Base-by-base conservation (phyloP, 2,888 invertebrate species). In the Ellobium chinense region DNA sequence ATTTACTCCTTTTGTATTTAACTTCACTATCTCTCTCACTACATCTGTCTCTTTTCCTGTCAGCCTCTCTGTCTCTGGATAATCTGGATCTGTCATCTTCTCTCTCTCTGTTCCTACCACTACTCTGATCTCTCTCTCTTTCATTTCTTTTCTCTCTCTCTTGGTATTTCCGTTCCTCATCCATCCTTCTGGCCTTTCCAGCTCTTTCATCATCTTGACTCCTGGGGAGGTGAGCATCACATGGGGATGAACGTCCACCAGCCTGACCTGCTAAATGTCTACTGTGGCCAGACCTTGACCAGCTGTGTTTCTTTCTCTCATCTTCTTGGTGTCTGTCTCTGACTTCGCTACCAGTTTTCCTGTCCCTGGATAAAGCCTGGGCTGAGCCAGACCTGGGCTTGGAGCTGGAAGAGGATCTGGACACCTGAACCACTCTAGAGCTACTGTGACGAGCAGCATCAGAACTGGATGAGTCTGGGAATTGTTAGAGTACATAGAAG, bases 21-120 rank as follows among this genome's bases (percentile, higher is more conserved):
- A 27, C 21, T n/a, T 60, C 70, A 27, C 58, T 29, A 7, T 14
- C 4, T 62, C 29, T n/a, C 21, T 68, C 69, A 29, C 65, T 68
- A 34, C 73, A 14, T 62, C 36, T 54, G 29, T 2, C 27, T 54
- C 27, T 78, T 36, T 78, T 78, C 60, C 12, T 31, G 5, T 77
- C 56, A 37, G 39, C 39, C 31, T 78, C 78, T 73, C 69, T 72
- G 34, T 56, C 60, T 34, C 36, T 36, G n/a, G 18, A n/a, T 31
- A 29, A 36, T 60, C 62, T 62, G 21, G 31, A 27, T 21, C 56
- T 54, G 29, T 46, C 7, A 21, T 39, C 69, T n/a, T 12, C 24
- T 56, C 60, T 69, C 24, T 39, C 39, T n/a, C 24, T n/a, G 2
- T 37, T 34, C 29, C 31, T 36, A 39, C 1, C n/a, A 39, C 56